Percentiles rank a stretch among this genome's conserved stretches.
Conservation (phyloP, 2,797 vertebrate species). For the Ceryle rudis region DNA sequence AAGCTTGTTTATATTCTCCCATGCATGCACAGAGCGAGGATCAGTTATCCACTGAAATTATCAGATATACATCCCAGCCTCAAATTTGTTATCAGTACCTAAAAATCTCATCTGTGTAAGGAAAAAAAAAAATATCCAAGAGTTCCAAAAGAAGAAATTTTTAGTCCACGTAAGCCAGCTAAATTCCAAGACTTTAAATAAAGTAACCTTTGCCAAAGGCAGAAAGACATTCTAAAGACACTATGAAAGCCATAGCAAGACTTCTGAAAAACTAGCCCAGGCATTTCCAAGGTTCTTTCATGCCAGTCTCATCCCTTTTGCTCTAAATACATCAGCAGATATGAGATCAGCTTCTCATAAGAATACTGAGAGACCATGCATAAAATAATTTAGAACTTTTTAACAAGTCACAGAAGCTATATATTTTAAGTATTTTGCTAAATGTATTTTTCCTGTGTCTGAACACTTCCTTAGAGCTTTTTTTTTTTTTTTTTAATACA, state of each 20-base stretch:
- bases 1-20: conserved; percentile 71
- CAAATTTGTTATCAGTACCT: conserved; percentile 11
- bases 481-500: background rate
- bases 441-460: background rate
- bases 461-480: background rate
- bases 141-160: background rate
- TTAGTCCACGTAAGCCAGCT: background rate
- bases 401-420: background rate
- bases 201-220: background rate
- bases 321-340: background rate
- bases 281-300: background rate
- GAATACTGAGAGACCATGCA: background rate
- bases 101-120: background rate
- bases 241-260: background rate
- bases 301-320: background rate
- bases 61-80: conserved; percentile 54
- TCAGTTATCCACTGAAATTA: conserved; percentile 12
- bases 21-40: conserved; percentile 72
- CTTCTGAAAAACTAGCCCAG: background rate
- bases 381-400: background rate
- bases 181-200: background rate
- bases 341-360: background rate
- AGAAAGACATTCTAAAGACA: background rate
- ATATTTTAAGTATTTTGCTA: background rate
- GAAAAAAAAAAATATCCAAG: background rate